These are phyloP conservation scores for Andrena fulva DNA, from an alignment of 2,888 invertebrate species.

Conservation along the genomic window DNA sequence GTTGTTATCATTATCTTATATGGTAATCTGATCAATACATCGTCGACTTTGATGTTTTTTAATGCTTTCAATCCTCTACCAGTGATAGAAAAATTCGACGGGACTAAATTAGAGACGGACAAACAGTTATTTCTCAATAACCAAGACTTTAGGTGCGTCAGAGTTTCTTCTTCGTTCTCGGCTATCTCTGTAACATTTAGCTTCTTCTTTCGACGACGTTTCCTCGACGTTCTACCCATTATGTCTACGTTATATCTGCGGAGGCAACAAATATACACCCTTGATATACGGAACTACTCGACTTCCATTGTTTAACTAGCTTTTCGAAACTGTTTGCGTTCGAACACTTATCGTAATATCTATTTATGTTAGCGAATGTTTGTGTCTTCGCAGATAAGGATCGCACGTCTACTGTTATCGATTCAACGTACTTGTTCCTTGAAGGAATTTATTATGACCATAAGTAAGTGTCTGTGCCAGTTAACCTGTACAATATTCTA, in stretches of 20 bases:
- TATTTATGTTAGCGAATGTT: background rate
- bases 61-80: conserved; percentile 90
- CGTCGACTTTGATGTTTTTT: conserved; percentile 83
- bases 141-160: conserved; percentile 75
- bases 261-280: conserved; percentile 49
- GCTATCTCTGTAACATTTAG: conserved; percentile 54
- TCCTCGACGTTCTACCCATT: conserved; percentile 81
- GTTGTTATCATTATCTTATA: conserved; percentile 85
- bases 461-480: background rate
- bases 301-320: no score
- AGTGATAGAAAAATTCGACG: conserved; percentile 87
- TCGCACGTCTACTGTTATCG: background rate
- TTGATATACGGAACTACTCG: conserved; percentile 15
- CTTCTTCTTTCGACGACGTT: conserved; percentile 73
- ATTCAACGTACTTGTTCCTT: background rate
- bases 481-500: background rate
- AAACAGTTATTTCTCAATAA: conserved; percentile 73
- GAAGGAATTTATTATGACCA: no score
- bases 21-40: conserved; percentile 86
- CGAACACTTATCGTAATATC: background rate
- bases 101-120: conserved; percentile 70
- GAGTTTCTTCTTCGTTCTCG: conserved; percentile 59
- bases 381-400: background rate
- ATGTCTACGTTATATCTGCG: conserved; percentile 66
- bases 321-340: no score